These are phyloP conservation scores for Syncerus caffer DNA, from an alignment of 2,797 vertebrate genomes.

Conservation along the genomic window DNA sequence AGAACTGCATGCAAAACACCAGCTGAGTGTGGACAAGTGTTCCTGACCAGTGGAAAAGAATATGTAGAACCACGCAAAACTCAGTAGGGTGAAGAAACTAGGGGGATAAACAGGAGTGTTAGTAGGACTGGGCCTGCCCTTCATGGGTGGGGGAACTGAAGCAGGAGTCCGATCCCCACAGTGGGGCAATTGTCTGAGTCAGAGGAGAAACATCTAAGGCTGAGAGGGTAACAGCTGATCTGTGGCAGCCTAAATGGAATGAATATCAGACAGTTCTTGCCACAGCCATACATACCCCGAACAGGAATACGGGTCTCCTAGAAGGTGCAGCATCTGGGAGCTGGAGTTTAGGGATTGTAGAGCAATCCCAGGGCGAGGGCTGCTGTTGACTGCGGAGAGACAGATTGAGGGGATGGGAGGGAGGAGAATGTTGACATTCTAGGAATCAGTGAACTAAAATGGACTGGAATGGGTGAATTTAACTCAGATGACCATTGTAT, in stretches of 20 bases:
- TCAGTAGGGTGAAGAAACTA: neutral
- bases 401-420: neutral
- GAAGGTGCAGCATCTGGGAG: neutral
- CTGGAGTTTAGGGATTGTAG: neutral
- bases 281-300: accelerated
- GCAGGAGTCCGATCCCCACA: neutral
- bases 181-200: neutral
- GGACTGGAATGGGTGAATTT: too few relatives aligned
- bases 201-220: neutral
- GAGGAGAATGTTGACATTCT: neutral
- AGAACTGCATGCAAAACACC: neutral
- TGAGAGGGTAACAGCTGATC: neutral
- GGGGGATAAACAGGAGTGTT: neutral
- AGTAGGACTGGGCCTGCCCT: neutral
- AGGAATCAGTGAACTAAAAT: too few relatives aligned
- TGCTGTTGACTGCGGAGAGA: neutral
- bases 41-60: neutral
- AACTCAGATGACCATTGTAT: too few relatives aligned
- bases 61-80: neutral
- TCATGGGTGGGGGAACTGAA: accelerated
- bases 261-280: neutral
- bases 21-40: accelerated
- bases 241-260: neutral
- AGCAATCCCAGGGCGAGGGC: neutral
- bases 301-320: neutral